These are phyloP conservation scores for Hippotragus niger DNA, from an alignment of 2,113 vertebrate species.

Conservation along the genomic window DNA sequence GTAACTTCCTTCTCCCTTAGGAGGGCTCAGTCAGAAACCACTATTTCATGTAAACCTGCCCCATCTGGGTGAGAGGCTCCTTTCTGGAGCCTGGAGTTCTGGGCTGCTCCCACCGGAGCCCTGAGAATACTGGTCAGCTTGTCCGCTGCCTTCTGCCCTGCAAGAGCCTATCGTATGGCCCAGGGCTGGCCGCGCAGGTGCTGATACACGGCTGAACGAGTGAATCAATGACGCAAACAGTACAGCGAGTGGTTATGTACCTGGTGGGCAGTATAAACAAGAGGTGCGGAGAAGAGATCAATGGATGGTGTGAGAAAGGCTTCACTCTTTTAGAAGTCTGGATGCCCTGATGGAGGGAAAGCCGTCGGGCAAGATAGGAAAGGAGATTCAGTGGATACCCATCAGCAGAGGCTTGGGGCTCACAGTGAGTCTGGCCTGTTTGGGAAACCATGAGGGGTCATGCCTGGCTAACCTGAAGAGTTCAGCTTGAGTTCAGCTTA, in stretches of 20 bases:
- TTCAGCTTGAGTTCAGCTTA: neutral
- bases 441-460: neutral
- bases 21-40: neutral
- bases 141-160: neutral
- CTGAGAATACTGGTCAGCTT: neutral
- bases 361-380: neutral
- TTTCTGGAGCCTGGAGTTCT: neutral
- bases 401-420: neutral
- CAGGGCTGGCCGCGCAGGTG: neutral
- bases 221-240: neutral
- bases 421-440: neutral
- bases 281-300: neutral
- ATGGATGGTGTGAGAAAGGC: neutral
- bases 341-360: neutral
- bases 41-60: neutral
- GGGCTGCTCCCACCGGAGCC: neutral
- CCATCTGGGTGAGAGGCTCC: neutral
- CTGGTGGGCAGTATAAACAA: neutral
- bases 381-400: neutral
- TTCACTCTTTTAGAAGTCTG: neutral
- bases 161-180: neutral
- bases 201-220: neutral
- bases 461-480: neutral
- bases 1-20: neutral
- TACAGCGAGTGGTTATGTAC: neutral